Base-by-base conservation (phyloP, 2,113 vertebrate species). In the Bos javanicus region DNA sequence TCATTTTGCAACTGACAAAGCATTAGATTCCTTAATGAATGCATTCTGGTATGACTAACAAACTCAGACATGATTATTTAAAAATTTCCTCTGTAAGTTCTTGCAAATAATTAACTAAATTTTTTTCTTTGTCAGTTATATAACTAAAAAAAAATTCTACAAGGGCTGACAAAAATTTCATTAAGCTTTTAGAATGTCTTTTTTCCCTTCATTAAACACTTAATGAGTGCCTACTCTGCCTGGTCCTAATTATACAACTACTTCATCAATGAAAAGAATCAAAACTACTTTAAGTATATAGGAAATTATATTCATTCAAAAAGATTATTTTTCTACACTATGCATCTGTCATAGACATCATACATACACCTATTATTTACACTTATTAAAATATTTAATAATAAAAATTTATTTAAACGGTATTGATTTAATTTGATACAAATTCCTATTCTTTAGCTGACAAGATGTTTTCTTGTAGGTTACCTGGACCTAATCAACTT, bases 401-500 rank as follows among this genome's bases (percentile, higher is more conserved):
- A 93, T 91, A 88, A 94, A 94, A 90, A 46, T 71, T 30, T 92
- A 85, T 67, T 93, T 81, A 97, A 93, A 90, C 71, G 36, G 30
- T 67, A 95, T 33, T 94, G 30, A 81, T 78, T 97, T 89, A 94
- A 56, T 95, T 93, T 86, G 57, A 62, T 74, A 83, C 23, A 91
- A 71, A 94, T 2, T 96, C 59, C 9, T 91, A 81, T 76, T 91
- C 36, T 76, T 93, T 85, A 94, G 43, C 30, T 88, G 67, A 95
- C 15, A 98, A 96, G 97, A 92, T 48, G 46, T 36, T 64, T 54
- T 93, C 15, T 57, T 91, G 2, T 23, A 76, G 30, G 59, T 76
- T 7, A 96, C 17, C 7, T 93, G 48, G 56, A 57, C 12, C n/a
- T 76, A 57, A 96, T 94, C 48, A 87, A 33, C 39, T 87, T 19